phyloP scores from a whole-genome alignment of 2,888 invertebrate genomes.

The Chrysomela aeneicollis region DNA sequence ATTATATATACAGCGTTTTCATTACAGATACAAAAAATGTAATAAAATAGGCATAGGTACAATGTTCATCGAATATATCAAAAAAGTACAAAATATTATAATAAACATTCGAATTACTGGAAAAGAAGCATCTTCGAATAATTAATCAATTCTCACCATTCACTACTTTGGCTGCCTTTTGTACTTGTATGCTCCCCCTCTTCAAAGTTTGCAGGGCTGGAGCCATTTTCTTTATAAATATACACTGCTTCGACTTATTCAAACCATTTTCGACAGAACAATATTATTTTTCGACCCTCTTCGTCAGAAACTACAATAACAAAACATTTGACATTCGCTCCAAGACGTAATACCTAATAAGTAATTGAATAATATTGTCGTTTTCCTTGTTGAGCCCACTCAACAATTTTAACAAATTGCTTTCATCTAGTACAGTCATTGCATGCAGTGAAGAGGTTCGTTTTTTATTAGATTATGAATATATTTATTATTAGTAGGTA shows the following conservation, averaged over 20 bases:
- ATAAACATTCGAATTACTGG: too few species aligned
- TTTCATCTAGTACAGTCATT: background rate
- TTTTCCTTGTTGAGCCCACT: constrained; percentile 14
- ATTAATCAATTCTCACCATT: constrained; percentile 59
- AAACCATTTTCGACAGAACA: background rate
- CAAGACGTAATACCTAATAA: background rate
- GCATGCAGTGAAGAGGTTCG: background rate
- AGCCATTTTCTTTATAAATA: constrained; percentile 36
- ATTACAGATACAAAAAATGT: too few species aligned
- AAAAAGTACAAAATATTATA: too few species aligned
- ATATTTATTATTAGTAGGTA: too few species aligned
- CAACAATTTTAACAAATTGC: background rate
- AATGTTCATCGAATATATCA: too few species aligned
- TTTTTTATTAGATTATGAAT: background rate
- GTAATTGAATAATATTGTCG: constrained; percentile 18
- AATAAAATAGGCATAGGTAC: too few species aligned
- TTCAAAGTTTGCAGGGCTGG: constrained; percentile 57
- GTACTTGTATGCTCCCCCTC: constrained; percentile 64
- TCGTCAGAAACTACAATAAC: background rate
- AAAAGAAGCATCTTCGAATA: too few species aligned
- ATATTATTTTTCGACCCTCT: background rate
- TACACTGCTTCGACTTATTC: background rate
- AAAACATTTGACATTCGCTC: background rate
- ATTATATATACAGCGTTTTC: too few species aligned
- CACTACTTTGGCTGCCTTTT: constrained; percentile 64